Percentiles rank a stretch among this genome's conserved stretches.
These are phyloP conservation scores for Volucella bombylans DNA, from an alignment of 2,888 invertebrate species.

Conservation along the genomic window DNA sequence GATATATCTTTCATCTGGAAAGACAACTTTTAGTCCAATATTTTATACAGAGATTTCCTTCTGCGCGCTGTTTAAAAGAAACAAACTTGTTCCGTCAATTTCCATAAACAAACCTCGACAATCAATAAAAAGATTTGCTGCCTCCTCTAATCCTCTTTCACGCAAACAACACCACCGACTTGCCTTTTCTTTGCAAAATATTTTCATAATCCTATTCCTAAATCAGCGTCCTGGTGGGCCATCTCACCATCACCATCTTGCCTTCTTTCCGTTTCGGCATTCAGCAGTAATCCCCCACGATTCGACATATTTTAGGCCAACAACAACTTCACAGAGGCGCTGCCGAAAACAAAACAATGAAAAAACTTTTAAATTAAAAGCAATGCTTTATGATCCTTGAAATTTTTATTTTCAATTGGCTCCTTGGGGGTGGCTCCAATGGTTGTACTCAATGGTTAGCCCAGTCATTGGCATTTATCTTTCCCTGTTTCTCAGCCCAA, in stretches of 20 bases:
- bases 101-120: slow-evolving; percentile 27
- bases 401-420: slow-evolving; percentile 74
- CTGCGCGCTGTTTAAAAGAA: too few relatives aligned
- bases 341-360: slow-evolving; percentile 22
- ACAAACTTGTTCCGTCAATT: background rate
- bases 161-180: slow-evolving; percentile 19
- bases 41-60: too few relatives aligned
- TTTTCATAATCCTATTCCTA: slow-evolving; percentile 43
- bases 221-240: slow-evolving; percentile 19
- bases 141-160: slow-evolving; percentile 22
- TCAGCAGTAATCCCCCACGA: background rate
- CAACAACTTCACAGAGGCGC: background rate
- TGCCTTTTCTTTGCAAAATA: slow-evolving; percentile 5
- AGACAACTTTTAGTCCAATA: too few relatives aligned
- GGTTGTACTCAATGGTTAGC: background rate
- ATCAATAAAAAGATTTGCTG: slow-evolving; percentile 30
- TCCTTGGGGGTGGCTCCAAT: slow-evolving; percentile 40
- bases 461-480: slow-evolving; percentile 59
- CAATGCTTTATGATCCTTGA: slow-evolving; percentile 73
- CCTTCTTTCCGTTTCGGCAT: background rate
- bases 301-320: slow-evolving; percentile 44
- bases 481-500: slow-evolving; percentile 24
- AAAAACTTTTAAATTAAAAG: slow-evolving; percentile 71
- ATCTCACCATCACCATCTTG: background rate
- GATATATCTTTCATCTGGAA: too few relatives aligned